A percentile compares a stretch with the other conserved stretches of the same genome.
These are phyloP conservation scores for Mystacornis crossleyi DNA, from an alignment of 2,113 vertebrate genomes.

Conservation along the genomic window DNA sequence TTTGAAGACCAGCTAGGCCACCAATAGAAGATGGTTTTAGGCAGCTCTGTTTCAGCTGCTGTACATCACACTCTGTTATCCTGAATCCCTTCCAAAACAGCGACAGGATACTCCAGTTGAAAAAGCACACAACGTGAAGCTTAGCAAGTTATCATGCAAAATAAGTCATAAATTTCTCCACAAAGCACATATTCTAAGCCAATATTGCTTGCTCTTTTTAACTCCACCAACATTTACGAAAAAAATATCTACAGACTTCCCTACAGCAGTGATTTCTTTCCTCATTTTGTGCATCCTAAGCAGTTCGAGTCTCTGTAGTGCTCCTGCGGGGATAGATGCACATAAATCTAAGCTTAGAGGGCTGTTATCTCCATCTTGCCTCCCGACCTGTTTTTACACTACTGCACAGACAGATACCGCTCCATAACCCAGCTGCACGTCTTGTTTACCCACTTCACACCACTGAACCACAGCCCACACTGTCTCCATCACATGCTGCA, in stretches of 20 bases:
- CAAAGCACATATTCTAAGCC: background rate
- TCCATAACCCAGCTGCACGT: background rate
- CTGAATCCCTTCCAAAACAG: background rate
- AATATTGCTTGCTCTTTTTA: background rate
- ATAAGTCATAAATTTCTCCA: background rate
- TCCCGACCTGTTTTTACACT: background rate
- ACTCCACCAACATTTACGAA: background rate
- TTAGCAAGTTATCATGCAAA: background rate
- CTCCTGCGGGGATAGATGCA: background rate
- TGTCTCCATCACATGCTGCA: background rate
- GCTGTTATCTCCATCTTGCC: slow-evolving; percentile 16
- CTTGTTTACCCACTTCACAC: background rate
- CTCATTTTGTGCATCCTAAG: background rate
- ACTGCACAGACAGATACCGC: background rate
- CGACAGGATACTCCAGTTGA: background rate
- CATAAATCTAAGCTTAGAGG: background rate
- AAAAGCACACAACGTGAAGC: background rate
- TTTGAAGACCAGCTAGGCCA: background rate
- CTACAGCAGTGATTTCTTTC: background rate
- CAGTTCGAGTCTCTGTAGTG: background rate
- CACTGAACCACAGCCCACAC: background rate
- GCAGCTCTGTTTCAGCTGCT: background rate
- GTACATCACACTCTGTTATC: background rate
- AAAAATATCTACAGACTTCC: background rate
- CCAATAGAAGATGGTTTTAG: background rate